Conservation (phyloP, 23 tunicate species). For the Pegea sp. region DNA sequence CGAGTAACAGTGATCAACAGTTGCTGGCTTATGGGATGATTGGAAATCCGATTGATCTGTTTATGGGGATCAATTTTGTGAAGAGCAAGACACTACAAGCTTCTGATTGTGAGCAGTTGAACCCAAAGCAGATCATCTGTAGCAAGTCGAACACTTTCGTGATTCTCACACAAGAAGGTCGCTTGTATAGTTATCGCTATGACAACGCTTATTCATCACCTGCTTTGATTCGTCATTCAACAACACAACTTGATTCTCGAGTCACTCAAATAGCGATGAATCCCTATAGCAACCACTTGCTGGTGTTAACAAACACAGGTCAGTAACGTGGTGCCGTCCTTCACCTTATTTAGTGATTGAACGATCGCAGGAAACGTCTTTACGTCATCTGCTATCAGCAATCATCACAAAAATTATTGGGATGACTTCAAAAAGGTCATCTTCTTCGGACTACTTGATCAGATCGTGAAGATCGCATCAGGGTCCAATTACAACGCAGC, state of each 20-base stretch:
- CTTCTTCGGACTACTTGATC: no score
- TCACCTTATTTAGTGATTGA: no score
- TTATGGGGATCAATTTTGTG: not conserved
- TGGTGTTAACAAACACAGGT: slow-evolving; percentile 47
- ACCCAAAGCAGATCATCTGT: slow-evolving; percentile 1
- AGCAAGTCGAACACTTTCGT: not conserved
- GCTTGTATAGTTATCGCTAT: not conserved
- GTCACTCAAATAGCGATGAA: slow-evolving; percentile 17
- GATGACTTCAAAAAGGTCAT: no score
- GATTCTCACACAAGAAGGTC: slow-evolving; percentile 2
- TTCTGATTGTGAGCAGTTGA: not conserved
- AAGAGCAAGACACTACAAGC: no score
- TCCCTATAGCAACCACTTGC: slow-evolving; percentile 14
- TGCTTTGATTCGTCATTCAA: not conserved
- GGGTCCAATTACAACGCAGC: slow-evolving; percentile 50
- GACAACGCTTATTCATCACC: not conserved
- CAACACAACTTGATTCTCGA: not conserved
- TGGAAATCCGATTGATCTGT: not conserved
- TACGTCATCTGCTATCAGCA: no score
- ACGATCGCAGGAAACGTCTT: no score
- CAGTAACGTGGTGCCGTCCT: no score
- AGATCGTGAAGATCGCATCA: slow-evolving; percentile 56
- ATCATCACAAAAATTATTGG: no score
- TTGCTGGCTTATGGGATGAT: not conserved
- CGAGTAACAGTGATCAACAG: not conserved